Percentiles rank a stretch among this genome's conserved stretches.
Conservation (phyloP, 2,888 invertebrate genomes). For the Spialia ferax region DNA sequence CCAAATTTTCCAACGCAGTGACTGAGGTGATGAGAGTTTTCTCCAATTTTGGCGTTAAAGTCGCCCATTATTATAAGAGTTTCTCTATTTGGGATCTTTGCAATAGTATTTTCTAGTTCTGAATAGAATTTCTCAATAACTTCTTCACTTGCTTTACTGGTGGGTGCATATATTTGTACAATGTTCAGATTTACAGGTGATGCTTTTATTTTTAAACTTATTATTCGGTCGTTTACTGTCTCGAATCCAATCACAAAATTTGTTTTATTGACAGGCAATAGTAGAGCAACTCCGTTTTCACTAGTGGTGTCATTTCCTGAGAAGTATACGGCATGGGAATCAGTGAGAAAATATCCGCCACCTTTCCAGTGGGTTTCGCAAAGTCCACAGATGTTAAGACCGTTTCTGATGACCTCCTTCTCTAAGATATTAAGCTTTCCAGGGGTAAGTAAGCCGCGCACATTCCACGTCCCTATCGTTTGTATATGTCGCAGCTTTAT, state of each 20-base stretch:
- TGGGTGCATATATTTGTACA: background rate
- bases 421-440: background rate
- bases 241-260: background rate
- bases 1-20: no score
- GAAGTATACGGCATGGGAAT: background rate
- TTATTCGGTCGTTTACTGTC: background rate
- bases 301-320: background rate
- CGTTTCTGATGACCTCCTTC: background rate
- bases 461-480: background rate
- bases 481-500: background rate
- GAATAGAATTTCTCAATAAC: background rate
- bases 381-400: background rate
- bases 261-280: background rate
- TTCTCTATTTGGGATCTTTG: no score
- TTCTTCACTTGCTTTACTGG: background rate
- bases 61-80: no score
- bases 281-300: background rate
- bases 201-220: background rate
- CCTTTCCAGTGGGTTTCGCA: background rate
- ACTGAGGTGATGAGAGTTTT: no score
- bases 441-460: background rate
- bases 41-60: no score
- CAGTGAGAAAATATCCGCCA: background rate
- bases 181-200: background rate
- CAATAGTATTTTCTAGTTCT: background rate